These are phyloP conservation scores for Alloplasta piceator DNA, from an alignment of 2,888 invertebrate species.

Conservation along the genomic window DNA sequence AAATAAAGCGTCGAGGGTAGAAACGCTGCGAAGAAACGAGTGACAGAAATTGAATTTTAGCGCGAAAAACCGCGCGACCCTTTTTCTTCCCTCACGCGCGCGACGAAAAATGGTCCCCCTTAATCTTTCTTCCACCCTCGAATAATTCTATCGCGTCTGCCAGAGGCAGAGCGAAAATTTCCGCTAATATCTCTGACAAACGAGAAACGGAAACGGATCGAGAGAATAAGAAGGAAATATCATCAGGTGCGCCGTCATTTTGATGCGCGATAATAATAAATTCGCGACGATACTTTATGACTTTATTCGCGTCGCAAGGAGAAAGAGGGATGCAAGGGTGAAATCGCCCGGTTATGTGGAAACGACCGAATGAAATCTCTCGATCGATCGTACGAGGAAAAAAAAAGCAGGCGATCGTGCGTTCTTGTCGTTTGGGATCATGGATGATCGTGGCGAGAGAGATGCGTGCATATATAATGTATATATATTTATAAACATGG, in stretches of 20 bases:
- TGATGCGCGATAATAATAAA: neutral
- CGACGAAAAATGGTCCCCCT: no score
- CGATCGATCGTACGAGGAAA: conserved; percentile 34
- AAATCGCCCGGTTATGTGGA: conserved; percentile 49
- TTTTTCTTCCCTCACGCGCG: conserved; percentile 15
- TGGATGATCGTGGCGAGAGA: conserved; percentile 41
- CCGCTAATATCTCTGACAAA: conserved; percentile 1
- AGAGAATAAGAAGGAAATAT: neutral
- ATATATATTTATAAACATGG: conserved; percentile 11
- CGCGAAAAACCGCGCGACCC: conserved; percentile 13
- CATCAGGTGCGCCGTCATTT: conserved; percentile 20
- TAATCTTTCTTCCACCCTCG: no score
- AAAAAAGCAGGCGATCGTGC: conserved; percentile 21
- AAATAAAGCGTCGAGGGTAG: conserved; percentile 5
- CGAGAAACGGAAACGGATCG: conserved; percentile 1
- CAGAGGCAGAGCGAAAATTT: neutral
- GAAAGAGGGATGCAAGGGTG: neutral
- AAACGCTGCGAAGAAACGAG: neutral
- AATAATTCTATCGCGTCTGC: no score
- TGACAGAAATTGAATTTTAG: conserved; percentile 63
- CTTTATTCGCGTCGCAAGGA: neutral
- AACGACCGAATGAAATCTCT: conserved; percentile 57
- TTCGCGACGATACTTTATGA: neutral
- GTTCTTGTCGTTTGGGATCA: conserved; percentile 22
- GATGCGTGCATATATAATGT: conserved; percentile 2